Percentiles rank a stretch among this genome's conserved stretches.
Conservation (phyloP, 2,113 vertebrate genomes). For the Craseonycteris thonglongyai region DNA sequence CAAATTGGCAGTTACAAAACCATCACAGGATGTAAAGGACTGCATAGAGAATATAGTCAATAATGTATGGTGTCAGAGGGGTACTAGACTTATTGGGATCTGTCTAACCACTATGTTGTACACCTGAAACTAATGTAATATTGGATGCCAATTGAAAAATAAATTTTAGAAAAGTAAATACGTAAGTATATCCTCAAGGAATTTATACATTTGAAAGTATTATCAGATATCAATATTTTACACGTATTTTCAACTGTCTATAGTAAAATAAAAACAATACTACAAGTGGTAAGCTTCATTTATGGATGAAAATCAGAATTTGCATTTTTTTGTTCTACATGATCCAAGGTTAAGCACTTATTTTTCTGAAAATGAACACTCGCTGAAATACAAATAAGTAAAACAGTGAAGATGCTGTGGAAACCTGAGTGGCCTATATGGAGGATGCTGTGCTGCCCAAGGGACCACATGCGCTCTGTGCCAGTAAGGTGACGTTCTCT, state of each 20-base stretch:
- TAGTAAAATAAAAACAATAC: background rate
- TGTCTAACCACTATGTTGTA: background rate
- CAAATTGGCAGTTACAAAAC: background rate
- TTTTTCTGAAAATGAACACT: background rate
- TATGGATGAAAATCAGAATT: background rate
- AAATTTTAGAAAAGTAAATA: background rate
- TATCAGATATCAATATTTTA: background rate
- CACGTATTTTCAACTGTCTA: background rate
- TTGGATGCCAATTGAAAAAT: background rate
- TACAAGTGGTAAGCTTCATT: background rate
- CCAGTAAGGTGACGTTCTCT: fast-evolving
- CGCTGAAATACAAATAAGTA: background rate
- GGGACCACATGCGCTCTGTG: background rate
- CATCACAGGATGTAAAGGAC: background rate
- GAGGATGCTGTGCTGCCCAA: background rate
- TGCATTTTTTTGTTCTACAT: background rate
- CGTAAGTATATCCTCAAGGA: background rate
- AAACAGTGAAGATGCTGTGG: background rate
- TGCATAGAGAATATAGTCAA: background rate
- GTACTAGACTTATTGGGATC: background rate
- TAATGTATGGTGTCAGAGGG: background rate
- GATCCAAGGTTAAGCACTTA: background rate
- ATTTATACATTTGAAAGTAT: background rate
- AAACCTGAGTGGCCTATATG: background rate
- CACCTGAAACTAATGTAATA: background rate